A percentile compares a stretch with the other conserved stretches of the same genome.
Conservation (phyloP, 2,797 vertebrate genomes). For the Cichlasoma orientale region DNA sequence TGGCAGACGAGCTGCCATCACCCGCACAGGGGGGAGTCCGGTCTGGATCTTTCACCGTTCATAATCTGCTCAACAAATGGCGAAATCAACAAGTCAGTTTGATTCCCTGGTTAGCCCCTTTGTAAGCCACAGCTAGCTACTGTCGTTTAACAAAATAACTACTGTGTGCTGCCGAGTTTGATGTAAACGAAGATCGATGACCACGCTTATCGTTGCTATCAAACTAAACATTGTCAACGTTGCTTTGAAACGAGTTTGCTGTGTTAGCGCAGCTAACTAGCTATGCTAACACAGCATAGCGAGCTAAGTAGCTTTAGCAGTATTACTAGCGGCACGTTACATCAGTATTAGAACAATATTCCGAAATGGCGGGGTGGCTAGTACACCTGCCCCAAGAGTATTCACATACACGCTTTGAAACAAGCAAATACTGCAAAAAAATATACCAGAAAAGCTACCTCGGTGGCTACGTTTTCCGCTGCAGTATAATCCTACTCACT, state of each 20-base stretch:
- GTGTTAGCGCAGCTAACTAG: slow-evolving; percentile 42
- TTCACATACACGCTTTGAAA: background rate
- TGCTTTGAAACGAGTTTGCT: slow-evolving; percentile 23
- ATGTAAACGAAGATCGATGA: background rate
- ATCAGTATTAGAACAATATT: background rate
- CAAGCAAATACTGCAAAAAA: background rate
- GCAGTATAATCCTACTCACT: slow-evolving; percentile 51
- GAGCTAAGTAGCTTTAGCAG: slow-evolving; percentile 55
- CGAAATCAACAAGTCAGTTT: slow-evolving; percentile 65
- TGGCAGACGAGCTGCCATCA: slow-evolving; percentile 92
- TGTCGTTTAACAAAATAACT: background rate
- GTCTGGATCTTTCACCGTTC: slow-evolving; percentile 81
- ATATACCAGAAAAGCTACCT: slow-evolving; percentile 26
- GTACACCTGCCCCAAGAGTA: background rate
- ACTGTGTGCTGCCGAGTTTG: background rate
- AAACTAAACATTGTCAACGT: background rate
- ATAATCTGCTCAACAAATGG: slow-evolving; percentile 79
- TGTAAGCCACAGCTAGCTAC: background rate
- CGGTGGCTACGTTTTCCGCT: slow-evolving; percentile 39
- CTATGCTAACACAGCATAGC: background rate
- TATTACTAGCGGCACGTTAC: slow-evolving; percentile 21
- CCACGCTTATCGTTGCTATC: background rate
- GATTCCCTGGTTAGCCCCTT: background rate
- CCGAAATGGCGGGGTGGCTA: background rate
- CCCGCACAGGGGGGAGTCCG: slow-evolving; percentile 82